phyloP scores from a whole-genome alignment of 2,113 vertebrate genomes.

The Cranoglanis bouderius region DNA sequence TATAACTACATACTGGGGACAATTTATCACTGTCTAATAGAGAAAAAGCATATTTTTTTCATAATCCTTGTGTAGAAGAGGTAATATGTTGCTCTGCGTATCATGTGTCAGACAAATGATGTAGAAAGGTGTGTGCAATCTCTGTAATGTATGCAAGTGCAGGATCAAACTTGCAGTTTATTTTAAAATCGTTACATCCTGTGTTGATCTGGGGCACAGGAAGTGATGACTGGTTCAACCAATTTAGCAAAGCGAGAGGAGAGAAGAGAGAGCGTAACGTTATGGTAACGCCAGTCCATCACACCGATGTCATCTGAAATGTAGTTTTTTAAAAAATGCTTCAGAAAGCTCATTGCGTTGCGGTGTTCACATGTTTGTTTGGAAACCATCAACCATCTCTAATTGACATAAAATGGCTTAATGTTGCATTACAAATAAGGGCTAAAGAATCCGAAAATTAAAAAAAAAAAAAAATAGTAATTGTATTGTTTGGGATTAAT shows the following conservation, averaged over 20 bases:
- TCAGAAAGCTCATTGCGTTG: neutral
- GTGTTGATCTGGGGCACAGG: neutral
- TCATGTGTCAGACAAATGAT: neutral
- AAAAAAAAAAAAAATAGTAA: neutral
- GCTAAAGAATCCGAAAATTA: neutral
- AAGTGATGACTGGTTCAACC: neutral
- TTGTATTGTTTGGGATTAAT: neutral
- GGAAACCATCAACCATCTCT: neutral
- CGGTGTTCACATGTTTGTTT: neutral
- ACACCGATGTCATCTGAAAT: neutral
- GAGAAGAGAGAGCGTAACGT: neutral
- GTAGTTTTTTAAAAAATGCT: neutral
- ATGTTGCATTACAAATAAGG: neutral
- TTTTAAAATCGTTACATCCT: neutral
- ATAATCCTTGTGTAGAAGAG: neutral
- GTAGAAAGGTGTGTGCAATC: neutral
- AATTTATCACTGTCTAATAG: too few relatives aligned
- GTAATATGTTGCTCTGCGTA: neutral
- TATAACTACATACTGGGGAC: too few relatives aligned
- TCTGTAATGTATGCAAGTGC: neutral
- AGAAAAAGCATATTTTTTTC: too few relatives aligned
- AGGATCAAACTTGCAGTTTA: neutral
- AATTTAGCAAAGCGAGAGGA: neutral
- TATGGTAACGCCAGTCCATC: neutral
- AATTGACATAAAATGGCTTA: neutral